phyloP scores from a whole-genome alignment of 2,113 vertebrate species.

The Takifugu bimaculatus region DNA sequence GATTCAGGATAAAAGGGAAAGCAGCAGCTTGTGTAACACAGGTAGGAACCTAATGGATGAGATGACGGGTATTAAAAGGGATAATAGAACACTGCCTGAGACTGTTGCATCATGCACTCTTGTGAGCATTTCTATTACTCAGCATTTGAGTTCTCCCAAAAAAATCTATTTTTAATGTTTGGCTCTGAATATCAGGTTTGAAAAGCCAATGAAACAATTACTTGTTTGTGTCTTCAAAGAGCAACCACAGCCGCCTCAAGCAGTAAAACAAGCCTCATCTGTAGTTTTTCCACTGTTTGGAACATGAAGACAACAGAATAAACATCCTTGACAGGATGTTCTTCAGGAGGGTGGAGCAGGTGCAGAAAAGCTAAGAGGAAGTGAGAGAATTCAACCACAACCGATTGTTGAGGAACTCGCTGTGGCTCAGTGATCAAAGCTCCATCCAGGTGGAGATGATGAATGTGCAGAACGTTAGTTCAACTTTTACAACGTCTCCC shows the following conservation, averaged over 20 bases:
- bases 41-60: no score
- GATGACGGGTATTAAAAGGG: no score
- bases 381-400: slow-evolving; percentile 21
- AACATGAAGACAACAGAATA: slow-evolving; percentile 2
- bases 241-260: not conserved
- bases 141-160: no score
- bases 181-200: no score
- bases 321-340: slow-evolving; percentile 12
- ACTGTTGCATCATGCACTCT: no score
- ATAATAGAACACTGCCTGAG: no score
- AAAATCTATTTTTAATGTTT: no score
- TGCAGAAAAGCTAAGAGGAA: slow-evolving; percentile 16
- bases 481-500: slow-evolving; percentile 20
- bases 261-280: slow-evolving; percentile 20
- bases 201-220: not conserved
- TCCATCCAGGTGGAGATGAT: slow-evolving; percentile 55
- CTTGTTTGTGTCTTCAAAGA: not conserved
- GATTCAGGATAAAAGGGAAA: no score
- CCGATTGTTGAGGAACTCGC: slow-evolving; percentile 40
- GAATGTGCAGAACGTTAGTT: slow-evolving; percentile 45
- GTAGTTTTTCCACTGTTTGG: slow-evolving; percentile 17
- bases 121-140: no score
- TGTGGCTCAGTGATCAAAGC: slow-evolving; percentile 53
- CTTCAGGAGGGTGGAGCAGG: slow-evolving; percentile 6
- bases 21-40: no score